A percentile compares a stretch with the other conserved stretches of the same genome.
These are phyloP conservation scores for Cecropterus lyciades DNA, from an alignment of 1,140 invertebrate genomes.

Conservation along the genomic window DNA sequence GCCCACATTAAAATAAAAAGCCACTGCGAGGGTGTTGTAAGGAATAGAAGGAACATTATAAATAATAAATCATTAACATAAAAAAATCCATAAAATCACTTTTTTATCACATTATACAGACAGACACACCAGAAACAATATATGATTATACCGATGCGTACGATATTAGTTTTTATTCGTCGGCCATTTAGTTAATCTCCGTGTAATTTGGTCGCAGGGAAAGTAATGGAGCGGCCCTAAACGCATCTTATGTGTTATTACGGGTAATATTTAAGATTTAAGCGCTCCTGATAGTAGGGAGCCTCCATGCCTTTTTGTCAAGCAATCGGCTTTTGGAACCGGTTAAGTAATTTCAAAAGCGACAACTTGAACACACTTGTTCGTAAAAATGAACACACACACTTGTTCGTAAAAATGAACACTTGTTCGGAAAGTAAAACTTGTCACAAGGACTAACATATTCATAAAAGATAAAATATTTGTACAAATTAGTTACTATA, in stretches of 20 bases:
- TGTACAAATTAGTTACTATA: too few relatives aligned
- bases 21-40: too few relatives aligned
- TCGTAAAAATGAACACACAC: too few relatives aligned
- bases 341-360: not conserved
- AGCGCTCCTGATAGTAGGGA: conserved; percentile 17
- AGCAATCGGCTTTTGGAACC: conserved; percentile 4
- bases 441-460: not conserved
- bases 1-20: too few relatives aligned
- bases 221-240: conserved; percentile 38
- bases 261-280: conserved; percentile 27
- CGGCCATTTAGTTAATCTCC: conserved; percentile 40
- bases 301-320: conserved; percentile 19
- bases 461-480: not conserved
- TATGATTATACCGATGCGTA: conserved; percentile 3
- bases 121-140: not conserved
- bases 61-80: too few relatives aligned
- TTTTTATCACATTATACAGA: too few relatives aligned
- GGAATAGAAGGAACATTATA: too few relatives aligned
- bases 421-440: not conserved
- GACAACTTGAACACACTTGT: not conserved
- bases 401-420: too few relatives aligned
- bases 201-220: conserved; percentile 43
- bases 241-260: conserved; percentile 17
- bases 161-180: conserved; percentile 32
- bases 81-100: too few relatives aligned